phyloP scores from a whole-genome alignment of 2,797 vertebrate genomes.

The Perodicticus potto region DNA sequence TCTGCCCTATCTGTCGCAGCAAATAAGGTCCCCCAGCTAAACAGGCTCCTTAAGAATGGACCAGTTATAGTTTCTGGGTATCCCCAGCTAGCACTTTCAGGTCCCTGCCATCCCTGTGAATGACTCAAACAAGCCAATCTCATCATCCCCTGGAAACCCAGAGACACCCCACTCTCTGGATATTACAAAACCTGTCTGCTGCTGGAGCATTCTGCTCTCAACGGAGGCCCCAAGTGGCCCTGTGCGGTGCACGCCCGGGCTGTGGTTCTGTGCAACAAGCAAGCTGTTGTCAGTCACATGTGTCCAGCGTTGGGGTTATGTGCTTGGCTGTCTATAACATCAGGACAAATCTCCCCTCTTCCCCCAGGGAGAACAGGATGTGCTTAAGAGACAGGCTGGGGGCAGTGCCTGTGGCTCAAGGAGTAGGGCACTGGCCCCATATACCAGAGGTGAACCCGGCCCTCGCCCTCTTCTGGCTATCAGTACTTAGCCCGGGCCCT shows the following conservation, averaged over 20 bases:
- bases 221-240: background rate
- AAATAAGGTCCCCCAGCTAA: background rate
- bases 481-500: too few relatives aligned
- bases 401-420: too few relatives aligned
- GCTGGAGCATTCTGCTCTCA: background rate
- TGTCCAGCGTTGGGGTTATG: background rate
- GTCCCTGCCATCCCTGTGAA: background rate
- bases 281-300: background rate
- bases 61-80: background rate
- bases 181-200: background rate
- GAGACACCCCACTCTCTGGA: too few relatives aligned
- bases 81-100: background rate
- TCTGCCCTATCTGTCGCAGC: background rate
- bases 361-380: background rate
- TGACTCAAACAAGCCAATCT: background rate
- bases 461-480: too few relatives aligned
- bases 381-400: background rate
- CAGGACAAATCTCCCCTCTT: background rate
- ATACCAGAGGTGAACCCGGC: too few relatives aligned
- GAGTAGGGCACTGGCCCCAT: too few relatives aligned
- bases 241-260: too few relatives aligned
- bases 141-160: rapidly evolving
- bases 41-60: background rate
- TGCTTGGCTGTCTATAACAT: background rate
- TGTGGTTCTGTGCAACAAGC: background rate